Conservation (phyloP, 2,113 vertebrate species). For the Romanogobio albipinnatus region DNA sequence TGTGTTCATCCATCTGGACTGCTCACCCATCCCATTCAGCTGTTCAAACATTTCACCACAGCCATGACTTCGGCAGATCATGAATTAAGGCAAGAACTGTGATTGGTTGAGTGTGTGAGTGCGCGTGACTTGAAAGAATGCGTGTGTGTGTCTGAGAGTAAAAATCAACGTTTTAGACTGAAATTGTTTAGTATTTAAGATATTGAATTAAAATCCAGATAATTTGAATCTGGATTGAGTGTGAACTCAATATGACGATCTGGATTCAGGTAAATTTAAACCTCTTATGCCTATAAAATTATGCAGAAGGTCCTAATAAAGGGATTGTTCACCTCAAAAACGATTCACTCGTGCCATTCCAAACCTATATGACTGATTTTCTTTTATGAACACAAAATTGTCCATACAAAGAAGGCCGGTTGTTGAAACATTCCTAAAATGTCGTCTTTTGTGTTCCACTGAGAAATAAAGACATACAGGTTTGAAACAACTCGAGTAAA, state of each 20-base stretch:
- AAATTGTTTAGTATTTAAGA: constrained; percentile 26
- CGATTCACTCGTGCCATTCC: not conserved
- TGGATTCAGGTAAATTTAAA: not conserved
- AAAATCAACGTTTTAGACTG: not conserved
- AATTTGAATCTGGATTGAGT: not conserved
- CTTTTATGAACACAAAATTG: not conserved
- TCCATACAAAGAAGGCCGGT: not conserved
- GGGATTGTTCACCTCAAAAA: constrained; percentile 1
- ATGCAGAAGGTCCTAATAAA: not conserved
- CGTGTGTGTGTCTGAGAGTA: not conserved
- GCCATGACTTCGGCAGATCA: not conserved
- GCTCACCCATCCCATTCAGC: constrained; percentile 21
- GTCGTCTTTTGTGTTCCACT: not conserved
- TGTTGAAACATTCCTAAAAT: not conserved
- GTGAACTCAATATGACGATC: constrained; percentile 19
- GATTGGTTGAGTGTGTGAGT: constrained; percentile 26
- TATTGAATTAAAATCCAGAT: constrained; percentile 2
- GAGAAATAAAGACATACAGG: not conserved
- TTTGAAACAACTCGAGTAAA: not conserved
- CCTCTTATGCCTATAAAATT: not conserved
- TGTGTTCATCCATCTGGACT: constrained; percentile 35
- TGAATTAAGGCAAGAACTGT: not conserved
- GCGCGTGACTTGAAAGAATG: not conserved
- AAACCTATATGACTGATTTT: not conserved
- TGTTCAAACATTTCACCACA: constrained; percentile 22